phyloP scores from a whole-genome alignment of 2,797 vertebrate species.

The Anableps anableps region DNA sequence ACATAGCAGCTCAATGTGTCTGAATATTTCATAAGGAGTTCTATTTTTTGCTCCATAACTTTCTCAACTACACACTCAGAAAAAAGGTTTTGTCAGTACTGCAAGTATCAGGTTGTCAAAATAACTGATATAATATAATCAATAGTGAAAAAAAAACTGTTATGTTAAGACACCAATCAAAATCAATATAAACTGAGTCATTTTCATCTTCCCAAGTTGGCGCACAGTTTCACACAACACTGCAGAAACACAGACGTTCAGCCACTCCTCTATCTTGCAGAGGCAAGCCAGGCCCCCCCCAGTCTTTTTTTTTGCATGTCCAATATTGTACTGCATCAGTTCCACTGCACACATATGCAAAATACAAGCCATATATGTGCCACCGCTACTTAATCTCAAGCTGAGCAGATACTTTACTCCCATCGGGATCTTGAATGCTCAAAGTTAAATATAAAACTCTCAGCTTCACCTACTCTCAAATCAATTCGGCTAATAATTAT shows the following conservation, averaged over 20 bases:
- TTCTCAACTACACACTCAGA: conserved; percentile 32
- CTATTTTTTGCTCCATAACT: conserved; percentile 64
- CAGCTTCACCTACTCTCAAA: background rate
- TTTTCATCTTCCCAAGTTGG: background rate
- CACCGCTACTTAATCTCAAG: background rate
- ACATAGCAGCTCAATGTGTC: conserved; percentile 63
- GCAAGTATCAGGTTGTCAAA: background rate
- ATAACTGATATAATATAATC: background rate
- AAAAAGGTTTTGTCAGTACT: background rate
- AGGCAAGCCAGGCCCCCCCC: too few relatives aligned
- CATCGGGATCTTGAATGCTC: background rate
- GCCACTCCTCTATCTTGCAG: too few relatives aligned
- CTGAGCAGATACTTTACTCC: background rate
- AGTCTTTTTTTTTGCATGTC: too few relatives aligned
- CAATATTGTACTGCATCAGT: background rate
- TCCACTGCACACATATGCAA: too few relatives aligned
- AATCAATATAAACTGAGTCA: background rate
- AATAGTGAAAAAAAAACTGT: background rate
- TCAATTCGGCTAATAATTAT: background rate
- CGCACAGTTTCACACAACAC: background rate
- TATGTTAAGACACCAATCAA: background rate
- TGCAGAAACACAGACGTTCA: background rate
- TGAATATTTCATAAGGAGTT: conserved; percentile 71
- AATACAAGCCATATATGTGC: background rate
- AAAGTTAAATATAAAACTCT: background rate